Evolutionary conservation across 35 echinoderm and acorn worm genomes (phyloP).

Genomic region (Eucidaris tribuloides): DNA sequence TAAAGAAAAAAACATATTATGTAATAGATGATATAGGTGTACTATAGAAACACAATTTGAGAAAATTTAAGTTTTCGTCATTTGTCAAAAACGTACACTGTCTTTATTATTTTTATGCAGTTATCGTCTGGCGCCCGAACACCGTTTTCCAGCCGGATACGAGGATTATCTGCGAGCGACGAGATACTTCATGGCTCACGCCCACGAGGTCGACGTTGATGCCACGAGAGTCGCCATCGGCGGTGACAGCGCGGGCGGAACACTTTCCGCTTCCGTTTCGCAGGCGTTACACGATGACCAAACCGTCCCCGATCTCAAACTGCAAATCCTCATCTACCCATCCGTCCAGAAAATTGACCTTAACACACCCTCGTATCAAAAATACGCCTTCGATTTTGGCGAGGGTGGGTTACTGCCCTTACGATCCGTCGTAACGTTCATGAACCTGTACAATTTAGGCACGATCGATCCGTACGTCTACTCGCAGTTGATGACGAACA

Average conservation of each 20-base stretch:
- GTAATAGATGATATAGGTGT: neutral
- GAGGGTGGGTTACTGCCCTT: slow-evolving; percentile 9
- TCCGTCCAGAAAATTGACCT: slow-evolving; percentile 38
- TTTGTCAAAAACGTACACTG: neutral
- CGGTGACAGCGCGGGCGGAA: slow-evolving; percentile 68
- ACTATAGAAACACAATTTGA: no score
- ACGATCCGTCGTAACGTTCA: slow-evolving; percentile 10
- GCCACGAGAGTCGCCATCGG: slow-evolving; percentile 19
- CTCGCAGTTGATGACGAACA: slow-evolving; percentile 17
- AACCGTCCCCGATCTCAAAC: slow-evolving; percentile 34
- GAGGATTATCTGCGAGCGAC: slow-evolving; percentile 55
- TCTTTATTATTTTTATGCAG: neutral
- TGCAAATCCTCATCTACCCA: slow-evolving; percentile 59
- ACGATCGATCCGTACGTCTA: slow-evolving; percentile 14
- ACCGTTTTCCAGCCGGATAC: slow-evolving; percentile 23
- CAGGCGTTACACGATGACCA: slow-evolving; percentile 52
- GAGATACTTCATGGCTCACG: slow-evolving; percentile 60
- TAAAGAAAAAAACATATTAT: neutral
- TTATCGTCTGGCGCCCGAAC: slow-evolving; percentile 47
- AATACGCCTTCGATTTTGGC: slow-evolving; percentile 33
- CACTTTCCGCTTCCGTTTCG: slow-evolving; percentile 16
- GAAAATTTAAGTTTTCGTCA: neutral
- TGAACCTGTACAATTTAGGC: slow-evolving; percentile 20
- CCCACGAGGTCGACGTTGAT: slow-evolving; percentile 43
- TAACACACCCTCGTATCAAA: slow-evolving; percentile 31